These are phyloP conservation scores for Sarcophaga bullata DNA, from an alignment of 1,140 invertebrate species.

Conservation along the genomic window DNA sequence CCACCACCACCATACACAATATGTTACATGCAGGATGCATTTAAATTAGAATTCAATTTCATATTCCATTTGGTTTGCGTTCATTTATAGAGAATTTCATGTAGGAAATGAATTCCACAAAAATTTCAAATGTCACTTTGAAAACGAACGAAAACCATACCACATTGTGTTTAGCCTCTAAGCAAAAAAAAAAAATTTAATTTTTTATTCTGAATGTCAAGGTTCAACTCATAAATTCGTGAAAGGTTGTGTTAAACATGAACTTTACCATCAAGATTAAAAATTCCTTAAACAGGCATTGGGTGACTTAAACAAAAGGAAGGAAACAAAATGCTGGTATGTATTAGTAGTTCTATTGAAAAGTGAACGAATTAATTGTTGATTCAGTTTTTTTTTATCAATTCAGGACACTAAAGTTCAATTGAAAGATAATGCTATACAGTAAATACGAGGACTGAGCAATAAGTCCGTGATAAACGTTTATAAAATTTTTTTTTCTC, in stretches of 20 bases:
- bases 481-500: too few species aligned
- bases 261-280: background rate
- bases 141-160: background rate
- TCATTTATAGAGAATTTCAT: slow-evolving; percentile 37
- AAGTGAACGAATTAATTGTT: too few species aligned
- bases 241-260: slow-evolving; percentile 18
- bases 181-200: background rate
- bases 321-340: too few species aligned
- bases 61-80: slow-evolving; percentile 29
- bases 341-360: too few species aligned
- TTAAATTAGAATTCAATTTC: background rate
- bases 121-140: background rate
- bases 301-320: too few species aligned
- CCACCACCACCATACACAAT: background rate
- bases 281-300: too few species aligned
- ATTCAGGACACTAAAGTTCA: too few species aligned
- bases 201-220: slow-evolving; percentile 16
- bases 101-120: background rate
- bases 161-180: background rate
- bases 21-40: slow-evolving; percentile 22
- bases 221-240: slow-evolving; percentile 26
- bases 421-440: too few species aligned
- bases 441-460: too few species aligned
- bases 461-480: too few species aligned
- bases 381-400: too few species aligned